Percentiles rank a stretch among this genome's conserved stretches.
Evolutionary conservation across 2,797 vertebrate genomes (phyloP).

Genomic region (Danionella dracula): DNA sequence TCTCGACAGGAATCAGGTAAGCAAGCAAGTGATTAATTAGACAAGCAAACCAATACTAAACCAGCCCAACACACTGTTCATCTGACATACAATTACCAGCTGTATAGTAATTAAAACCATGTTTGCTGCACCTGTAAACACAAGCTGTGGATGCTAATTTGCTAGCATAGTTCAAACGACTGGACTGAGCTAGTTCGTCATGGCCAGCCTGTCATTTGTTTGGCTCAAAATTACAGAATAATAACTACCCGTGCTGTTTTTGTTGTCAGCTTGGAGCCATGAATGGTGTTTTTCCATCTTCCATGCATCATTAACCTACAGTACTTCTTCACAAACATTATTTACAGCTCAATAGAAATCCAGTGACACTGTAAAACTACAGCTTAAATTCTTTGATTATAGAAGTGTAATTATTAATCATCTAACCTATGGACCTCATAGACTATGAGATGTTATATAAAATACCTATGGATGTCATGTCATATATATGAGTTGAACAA

Average conservation of each 20-base stretch:
- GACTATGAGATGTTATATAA: too few relatives aligned
- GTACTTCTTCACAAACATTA: too few relatives aligned
- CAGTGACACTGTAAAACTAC: background rate
- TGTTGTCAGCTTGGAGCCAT: background rate
- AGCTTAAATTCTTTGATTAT: too few relatives aligned
- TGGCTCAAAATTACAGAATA: conserved; percentile 5
- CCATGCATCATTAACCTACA: too few relatives aligned
- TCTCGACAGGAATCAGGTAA: conserved; percentile 18
- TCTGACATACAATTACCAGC: conserved; percentile 42
- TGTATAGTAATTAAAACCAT: conserved; percentile 37
- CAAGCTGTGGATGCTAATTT: conserved; percentile 23
- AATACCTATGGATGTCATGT: too few relatives aligned
- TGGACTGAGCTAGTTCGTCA: conserved; percentile 5
- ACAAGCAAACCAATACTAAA: conserved; percentile 30
- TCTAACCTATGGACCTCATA: too few relatives aligned
- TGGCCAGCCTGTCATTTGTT: background rate
- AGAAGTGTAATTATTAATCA: too few relatives aligned
- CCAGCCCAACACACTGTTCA: conserved; percentile 33
- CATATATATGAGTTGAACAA: too few relatives aligned
- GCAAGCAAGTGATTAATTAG: conserved; percentile 36
- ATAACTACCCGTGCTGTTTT: background rate
- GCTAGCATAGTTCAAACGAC: conserved; percentile 43
- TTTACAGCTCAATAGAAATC: background rate
- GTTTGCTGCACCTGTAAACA: conserved; percentile 32
- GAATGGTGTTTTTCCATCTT: background rate